Evolutionary conservation across 2,113 vertebrate species (phyloP).

Genomic region (Ciconia stormi): DNA sequence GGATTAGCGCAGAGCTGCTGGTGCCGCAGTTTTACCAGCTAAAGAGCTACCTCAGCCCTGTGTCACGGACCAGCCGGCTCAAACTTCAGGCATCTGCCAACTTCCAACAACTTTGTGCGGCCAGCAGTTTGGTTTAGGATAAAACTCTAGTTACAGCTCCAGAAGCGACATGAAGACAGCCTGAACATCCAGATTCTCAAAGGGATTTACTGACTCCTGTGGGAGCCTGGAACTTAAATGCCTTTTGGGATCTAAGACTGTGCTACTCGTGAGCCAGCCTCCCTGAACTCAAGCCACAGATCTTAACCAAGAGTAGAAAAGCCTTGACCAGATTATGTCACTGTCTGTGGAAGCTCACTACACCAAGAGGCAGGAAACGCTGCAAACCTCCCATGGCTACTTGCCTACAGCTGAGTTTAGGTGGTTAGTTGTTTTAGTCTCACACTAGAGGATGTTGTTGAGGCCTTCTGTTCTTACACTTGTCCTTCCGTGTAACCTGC

Average conservation of each 20-base stretch:
- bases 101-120: background rate
- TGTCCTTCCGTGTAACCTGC: background rate
- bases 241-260: background rate
- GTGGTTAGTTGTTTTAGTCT: background rate
- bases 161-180: background rate
- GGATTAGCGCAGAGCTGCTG: background rate
- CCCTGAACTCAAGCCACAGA: background rate
- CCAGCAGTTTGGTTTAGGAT: background rate
- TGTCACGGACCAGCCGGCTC: background rate
- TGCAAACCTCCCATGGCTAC: background rate
- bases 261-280: background rate
- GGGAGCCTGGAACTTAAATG: background rate
- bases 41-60: background rate
- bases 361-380: background rate
- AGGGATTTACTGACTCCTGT: background rate
- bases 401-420: background rate
- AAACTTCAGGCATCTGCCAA: background rate
- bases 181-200: background rate
- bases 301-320: background rate
- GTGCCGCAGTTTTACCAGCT: background rate
- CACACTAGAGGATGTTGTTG: background rate
- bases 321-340: accelerated
- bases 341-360: background rate
- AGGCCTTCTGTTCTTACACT: background rate
- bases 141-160: background rate